Base-by-base conservation (phyloP, 2,888 invertebrate genomes). In the Cybosia mesomella region DNA sequence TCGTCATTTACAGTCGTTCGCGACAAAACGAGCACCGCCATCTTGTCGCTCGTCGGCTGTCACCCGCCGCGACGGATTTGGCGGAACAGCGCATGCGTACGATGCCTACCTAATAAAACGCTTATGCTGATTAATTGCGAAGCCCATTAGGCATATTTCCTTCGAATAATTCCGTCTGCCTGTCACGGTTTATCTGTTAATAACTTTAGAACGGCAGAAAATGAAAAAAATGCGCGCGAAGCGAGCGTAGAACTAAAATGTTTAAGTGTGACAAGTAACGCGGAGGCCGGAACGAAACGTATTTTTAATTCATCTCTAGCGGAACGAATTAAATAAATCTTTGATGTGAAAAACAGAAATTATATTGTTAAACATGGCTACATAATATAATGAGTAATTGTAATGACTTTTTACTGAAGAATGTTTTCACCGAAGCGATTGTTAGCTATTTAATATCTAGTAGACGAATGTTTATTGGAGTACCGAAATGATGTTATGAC, bases 101-200 rank as follows among this genome's bases (percentile, higher is more conserved):
- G 75, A 83, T 82, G 81, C 81, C 73, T 82, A 79, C 81, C 85
- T 86, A 92, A 92, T 93, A 93, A 92, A 93, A 91, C 92, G 89
- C 87, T 91, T 90, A 87, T 84, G 78, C 89, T 91, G 91, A 92
- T 92, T 91, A 89, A 93, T 92, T 87, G 87, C 89, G 84, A 83
- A 83, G 79, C 68, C 83, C 85, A 83, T 86, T 85, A 85, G 77
- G 22, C 39, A 66, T 62, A 66, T 70, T 67, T 67, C 60, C 55
- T 64, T 67, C 60, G 76, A 83, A 86, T 85, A 84, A 78, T 83
- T 83, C 70, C 64, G 79, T 70, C 79, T 64, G 84, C 75, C 80
- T 77, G 83, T 80, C 84, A 85, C 83, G 85, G 75, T 73, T 72
- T 80, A 82, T 81, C 76, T 80, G 74, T 70, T 82, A 79, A 84